Evolutionary conservation across 1,140 invertebrate species (phyloP).

Genomic region (Leptonema lineaticorne): DNA sequence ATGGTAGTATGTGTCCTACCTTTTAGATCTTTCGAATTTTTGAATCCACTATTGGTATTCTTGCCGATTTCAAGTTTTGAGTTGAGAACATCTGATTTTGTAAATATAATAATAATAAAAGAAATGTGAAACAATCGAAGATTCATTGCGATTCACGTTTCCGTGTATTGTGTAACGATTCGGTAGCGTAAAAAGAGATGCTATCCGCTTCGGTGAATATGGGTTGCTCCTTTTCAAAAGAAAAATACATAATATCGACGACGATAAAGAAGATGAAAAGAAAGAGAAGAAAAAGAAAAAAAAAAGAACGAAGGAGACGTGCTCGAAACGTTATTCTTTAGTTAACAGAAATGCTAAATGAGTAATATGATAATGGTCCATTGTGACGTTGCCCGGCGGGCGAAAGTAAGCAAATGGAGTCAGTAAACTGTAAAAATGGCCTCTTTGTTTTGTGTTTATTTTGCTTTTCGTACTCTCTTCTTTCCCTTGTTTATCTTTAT

Average conservation of each 20-base stretch:
- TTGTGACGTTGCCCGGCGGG: constrained; percentile 2
- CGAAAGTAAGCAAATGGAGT: constrained; percentile 19
- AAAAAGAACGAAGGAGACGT: neutral
- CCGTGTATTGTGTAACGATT: neutral
- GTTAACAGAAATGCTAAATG: constrained; percentile 19
- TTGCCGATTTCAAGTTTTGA: too few species aligned
- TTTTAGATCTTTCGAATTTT: too few species aligned
- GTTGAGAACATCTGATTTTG: too few species aligned
- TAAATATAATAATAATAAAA: too few species aligned
- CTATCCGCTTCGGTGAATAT: neutral
- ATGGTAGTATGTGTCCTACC: too few species aligned
- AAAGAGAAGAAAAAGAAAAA: neutral
- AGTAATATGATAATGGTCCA: constrained; percentile 23
- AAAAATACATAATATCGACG: too few species aligned
- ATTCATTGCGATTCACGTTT: neutral
- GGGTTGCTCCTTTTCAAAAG: too few species aligned
- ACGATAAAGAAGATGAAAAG: neutral
- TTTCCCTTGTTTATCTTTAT: too few species aligned
- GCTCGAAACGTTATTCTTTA: constrained; percentile 6
- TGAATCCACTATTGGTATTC: too few species aligned
- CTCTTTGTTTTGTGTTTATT: constrained; percentile 14
- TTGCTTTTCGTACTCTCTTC: too few species aligned
- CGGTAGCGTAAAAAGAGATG: neutral
- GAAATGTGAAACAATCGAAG: neutral
- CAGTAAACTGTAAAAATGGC: constrained; percentile 16